Evolutionary conservation across 2,888 invertebrate genomes (phyloP), one percentile per base, ranked within the genome.

Genomic region (Diarsia rubi): DNA sequence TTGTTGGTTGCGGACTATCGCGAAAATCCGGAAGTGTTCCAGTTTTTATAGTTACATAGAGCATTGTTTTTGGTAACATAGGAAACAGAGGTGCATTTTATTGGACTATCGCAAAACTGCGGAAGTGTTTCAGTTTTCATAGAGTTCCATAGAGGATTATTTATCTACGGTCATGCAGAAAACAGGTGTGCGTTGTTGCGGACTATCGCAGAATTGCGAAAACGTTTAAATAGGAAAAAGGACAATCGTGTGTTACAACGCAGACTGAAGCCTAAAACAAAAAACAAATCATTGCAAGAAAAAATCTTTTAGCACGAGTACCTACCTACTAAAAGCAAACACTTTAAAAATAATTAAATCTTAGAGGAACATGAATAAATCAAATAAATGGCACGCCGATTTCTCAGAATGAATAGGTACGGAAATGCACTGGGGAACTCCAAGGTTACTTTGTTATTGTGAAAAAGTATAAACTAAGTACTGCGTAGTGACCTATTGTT

Each of bases 351-450:
- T 14, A 44, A 74, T 64, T 52, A 64, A 77, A 75, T 45, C 59
- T 44, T 60, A 42, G 1, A 62, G 19, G 21, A 60, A 37, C 37
- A 14, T 60, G 21, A 57, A 27, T 54, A 66, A 62, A 69, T 47
- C 54, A 16, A 57, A 27, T 54, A 66, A 62, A 69, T 47, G 45
- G 44, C 64, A 59, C n/a, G 47, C 54, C 52, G 52, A 60, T 57
- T 82, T 69, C 70, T 24, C 44, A 54, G 52, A 78, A 54, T 19
- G 45, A 66, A 62, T 66, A 67, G 31, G 57, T 44, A 3, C 81
- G 81, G 82, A 82, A 82, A 81, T 84, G 77, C 82, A 63, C 49
- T 63, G 62, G 57, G 49, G 64, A 68, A 76, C n/a, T 65, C 2
- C 81, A 82, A 82, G 82, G 82, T 49, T 54, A 69, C 16, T n/a